A percentile compares a stretch with the other conserved stretches of the same genome.
phyloP scores from a whole-genome alignment of 2,888 invertebrate species.

The Dryobota labecula region DNA sequence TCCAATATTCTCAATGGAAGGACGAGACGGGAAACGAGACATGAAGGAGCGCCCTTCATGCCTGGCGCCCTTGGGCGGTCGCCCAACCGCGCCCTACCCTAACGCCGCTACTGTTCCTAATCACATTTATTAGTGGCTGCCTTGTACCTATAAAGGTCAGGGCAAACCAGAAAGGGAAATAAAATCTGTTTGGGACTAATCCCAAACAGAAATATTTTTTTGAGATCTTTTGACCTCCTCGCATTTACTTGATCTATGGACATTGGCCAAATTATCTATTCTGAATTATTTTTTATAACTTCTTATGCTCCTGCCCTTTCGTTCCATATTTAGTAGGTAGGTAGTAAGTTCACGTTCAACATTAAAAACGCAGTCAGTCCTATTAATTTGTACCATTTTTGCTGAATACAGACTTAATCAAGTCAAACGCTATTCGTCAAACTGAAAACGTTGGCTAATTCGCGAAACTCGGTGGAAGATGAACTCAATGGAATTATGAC shows the following conservation, averaged over 20 bases:
- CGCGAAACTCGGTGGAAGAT: background rate
- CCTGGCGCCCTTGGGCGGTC: too few relatives aligned
- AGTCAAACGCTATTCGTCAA: slow-evolving; percentile 6
- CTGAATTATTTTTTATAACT: background rate
- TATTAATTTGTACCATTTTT: background rate
- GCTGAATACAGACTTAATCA: slow-evolving; percentile 19
- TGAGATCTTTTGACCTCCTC: background rate
- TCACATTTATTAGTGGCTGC: background rate
- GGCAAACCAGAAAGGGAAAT: background rate
- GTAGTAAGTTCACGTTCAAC: background rate
- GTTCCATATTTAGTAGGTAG: background rate
- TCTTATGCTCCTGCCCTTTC: background rate
- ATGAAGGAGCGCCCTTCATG: too few relatives aligned
- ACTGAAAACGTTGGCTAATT: slow-evolving; percentile 15
- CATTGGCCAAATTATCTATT: background rate
- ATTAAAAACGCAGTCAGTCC: background rate
- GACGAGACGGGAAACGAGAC: too few relatives aligned
- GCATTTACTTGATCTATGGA: background rate
- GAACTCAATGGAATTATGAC: background rate
- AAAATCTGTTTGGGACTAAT: too few relatives aligned
- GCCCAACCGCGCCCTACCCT: too few relatives aligned
- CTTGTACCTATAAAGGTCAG: background rate
- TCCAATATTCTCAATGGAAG: too few relatives aligned
- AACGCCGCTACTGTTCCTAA: too few relatives aligned
- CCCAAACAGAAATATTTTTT: background rate